Evolutionary conservation across 2,797 vertebrate species (phyloP), one percentile per base, ranked within the genome.

Genomic region (Ptychadena robeensis): DNA sequence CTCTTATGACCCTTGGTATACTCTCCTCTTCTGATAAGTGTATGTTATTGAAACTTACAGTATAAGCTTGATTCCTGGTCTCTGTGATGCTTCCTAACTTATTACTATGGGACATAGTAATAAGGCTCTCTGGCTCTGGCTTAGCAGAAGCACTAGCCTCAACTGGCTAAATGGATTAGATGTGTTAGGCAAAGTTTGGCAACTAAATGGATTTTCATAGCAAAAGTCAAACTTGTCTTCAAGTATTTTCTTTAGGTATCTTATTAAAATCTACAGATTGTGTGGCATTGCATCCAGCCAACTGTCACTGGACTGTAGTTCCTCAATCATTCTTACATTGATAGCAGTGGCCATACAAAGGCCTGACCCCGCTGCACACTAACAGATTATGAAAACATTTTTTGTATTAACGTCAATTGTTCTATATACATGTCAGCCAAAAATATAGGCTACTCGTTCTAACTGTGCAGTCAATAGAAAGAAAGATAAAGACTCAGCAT

Each of bases 151-250:
- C 82, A 89, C 81, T 71, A 89, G 85, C 86, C 83, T 87, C 86
- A 90, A 88, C 85, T 89, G 90, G 85, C 85, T 89, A 92, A 91
- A 83, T 86, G 80, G 85, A 91, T 92, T 89, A 88, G 77, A 79
- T 85, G 31, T 66, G 70, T 82, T 86, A 78, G 64, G 85, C 80
- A 82, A 67, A 75, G 44, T 89, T 82, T 38, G 27, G 37, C 44
- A 22, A 31, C 48, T 28, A 30, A 73, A 73, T 63, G 31, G 30
- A 67, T 31, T 32, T 27, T 18, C 44, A 8, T 57, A 72, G 14
- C 3, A 34, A 34, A 73, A 57, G 28, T 40, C 22, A 40, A 70
- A 57, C 30, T 34, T 14, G 28, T 48, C 22, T 32, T 3, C 9
- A 18, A 27, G 66, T n/a, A 34, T 27, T 69, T 3, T 15, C 18